Evolutionary conservation across 64 coral and sea anemone genomes (phyloP), one percentile per base, ranked within the genome.

Genomic region (Pocillopora damicornis): DNA sequence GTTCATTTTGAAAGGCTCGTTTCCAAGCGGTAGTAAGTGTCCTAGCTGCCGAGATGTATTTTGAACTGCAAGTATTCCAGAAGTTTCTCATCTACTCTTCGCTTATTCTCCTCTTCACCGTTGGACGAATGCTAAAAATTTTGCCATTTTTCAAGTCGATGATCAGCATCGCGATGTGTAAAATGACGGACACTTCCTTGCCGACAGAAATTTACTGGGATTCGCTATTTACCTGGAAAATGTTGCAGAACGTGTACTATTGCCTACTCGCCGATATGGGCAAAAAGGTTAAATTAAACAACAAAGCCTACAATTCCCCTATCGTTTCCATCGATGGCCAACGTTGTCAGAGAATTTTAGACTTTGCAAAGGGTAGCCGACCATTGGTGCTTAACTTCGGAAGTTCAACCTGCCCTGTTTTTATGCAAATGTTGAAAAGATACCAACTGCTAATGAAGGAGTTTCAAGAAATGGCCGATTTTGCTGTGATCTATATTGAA

Each of bases 321-420:
- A 76, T 93, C 58, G 81, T 96, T 2, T 93, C 94, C 1, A 36
- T 93, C 1, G 83, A 96, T 77, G 94, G 91, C 83, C 74, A 90
- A 63, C 87, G 37, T 12, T 90, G 72, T 73, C 85, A 81, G 69
- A 88, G 91, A 8, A 83, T 96, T 42, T 59, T 96, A 5, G 91
- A 96, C 82, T 89, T 74, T 77, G 75, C 89, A 75, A 77, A 87
- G 69, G 38, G 58, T 22, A 83, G 81, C 23, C 78, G 91, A 16
- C 94, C 94, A 1, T 60, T 96, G 22, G 94, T 96, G 60, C 36
- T 96, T 15, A 96, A 96, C 69, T 96, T 96, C 68, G 94, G 94
- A 1, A 96, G 94, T 35, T 86, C 86, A 63, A 93, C 94, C 56
- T 96, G 94, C 42, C 94, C 94, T 10, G 86, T 96, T 13, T 96